Evolutionary conservation across 2,888 invertebrate species (phyloP), one percentile per base, ranked within the genome.

Genomic region (Yponomeuta malinellus): DNA sequence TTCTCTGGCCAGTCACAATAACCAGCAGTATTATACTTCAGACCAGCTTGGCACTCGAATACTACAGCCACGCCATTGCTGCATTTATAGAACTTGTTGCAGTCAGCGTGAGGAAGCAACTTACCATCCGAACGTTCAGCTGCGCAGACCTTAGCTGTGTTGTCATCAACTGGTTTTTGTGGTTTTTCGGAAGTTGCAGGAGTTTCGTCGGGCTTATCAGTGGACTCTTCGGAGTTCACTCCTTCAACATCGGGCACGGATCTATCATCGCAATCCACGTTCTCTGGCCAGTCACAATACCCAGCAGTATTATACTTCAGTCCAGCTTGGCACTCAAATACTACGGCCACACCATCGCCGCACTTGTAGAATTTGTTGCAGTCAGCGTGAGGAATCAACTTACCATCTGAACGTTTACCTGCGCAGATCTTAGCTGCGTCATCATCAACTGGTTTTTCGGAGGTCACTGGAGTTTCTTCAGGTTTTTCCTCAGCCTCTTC

Each of bases 291-390:
- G 65, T 65, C 68, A 64, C 23, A 74, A 12, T 1, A 31, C 2
- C 52, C 52, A 15, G 15, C 52, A 15, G 52, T 2, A 15, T 59
- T 59, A 15, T 59, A 59, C 3, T 15, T 15, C 12, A 59, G 52
- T 4, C 52, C 52, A 15, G 52, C 15, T 59, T 59, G 52, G 15
- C 52, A 59, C 15, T 59, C 52, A 3, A 59, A 59, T 15, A 59
- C 15, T 15, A 15, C 52, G 12, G 52, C 15, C 12, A 59, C 15
- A 10, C 93, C 94, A 75, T 93, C 90, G 89, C 93, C 93, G 77
- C 95, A 95, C 78, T 94, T 95, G 71, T 95, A 90, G 81, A 94
- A 95, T 78, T 93, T 94, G 71, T 93, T 87, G 78, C 95, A 95
- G 71, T 93, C 89, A 1, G 85, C 88, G 68, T 91, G 90, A 37